These are phyloP conservation scores for Oscheius sp. DNA, from an alignment of 2,888 invertebrate genomes.

Conservation along the genomic window DNA sequence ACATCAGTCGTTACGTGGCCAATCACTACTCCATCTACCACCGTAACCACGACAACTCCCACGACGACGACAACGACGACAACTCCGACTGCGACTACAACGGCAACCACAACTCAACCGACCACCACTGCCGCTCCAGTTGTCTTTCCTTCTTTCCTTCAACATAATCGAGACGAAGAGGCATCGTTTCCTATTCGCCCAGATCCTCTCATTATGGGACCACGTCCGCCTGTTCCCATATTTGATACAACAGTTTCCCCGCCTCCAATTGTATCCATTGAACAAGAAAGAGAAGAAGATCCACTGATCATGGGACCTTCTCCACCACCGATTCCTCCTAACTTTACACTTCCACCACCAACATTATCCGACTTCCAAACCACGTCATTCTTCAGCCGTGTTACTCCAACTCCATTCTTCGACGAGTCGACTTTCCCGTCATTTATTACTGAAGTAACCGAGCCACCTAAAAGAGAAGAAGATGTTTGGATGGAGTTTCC, in stretches of 20 bases:
- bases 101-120: background rate
- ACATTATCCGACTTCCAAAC: background rate
- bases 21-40: background rate
- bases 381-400: background rate
- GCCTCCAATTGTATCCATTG: too few species aligned
- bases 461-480: background rate
- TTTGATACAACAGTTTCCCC: too few species aligned
- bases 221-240: background rate
- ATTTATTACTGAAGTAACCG: slow-evolving; percentile 5
- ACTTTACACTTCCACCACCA: background rate
- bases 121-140: background rate
- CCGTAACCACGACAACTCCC: background rate
- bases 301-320: background rate
- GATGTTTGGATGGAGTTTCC: background rate
- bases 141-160: background rate
- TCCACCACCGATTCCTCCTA: background rate
- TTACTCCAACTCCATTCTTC: background rate
- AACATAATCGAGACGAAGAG: background rate
- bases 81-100: background rate
- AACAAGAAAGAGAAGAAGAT: background rate
- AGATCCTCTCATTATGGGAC: background rate
- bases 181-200: background rate
- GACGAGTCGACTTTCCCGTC: slow-evolving; percentile 14
- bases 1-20: background rate
- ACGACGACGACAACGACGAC: background rate